Percentiles rank a stretch among this genome's conserved stretches.
Conservation (phyloP, 2,797 vertebrate species). For the Geotrypetes seraphini region DNA sequence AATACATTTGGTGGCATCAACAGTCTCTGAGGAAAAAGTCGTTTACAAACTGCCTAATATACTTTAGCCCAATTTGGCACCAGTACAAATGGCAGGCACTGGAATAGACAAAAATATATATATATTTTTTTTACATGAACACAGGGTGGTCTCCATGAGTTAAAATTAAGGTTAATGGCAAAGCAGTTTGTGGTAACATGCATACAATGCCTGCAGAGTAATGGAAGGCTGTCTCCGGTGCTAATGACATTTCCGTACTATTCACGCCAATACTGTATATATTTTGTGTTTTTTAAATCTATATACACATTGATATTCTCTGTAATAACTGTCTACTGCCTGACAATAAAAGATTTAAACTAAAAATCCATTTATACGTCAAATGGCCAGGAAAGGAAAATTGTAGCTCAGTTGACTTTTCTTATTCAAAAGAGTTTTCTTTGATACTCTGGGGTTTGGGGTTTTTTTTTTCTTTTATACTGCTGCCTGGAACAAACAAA, state of each 20-base stretch:
- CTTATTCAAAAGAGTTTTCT: too few species aligned
- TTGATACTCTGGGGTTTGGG: too few species aligned
- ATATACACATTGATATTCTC: conserved; percentile 14
- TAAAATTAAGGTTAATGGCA: conserved; percentile 17
- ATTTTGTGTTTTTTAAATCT: conserved; percentile 15
- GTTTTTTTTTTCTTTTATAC: too few species aligned
- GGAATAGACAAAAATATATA: conserved; percentile 13
- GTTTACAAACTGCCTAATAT: conserved; percentile 18
- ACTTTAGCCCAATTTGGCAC: conserved; percentile 18
- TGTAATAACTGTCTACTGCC: conserved; percentile 4
- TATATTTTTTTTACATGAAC: conserved; percentile 15
- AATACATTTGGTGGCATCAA: conserved; percentile 12
- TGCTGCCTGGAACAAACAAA: too few species aligned
- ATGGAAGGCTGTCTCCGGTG: conserved; percentile 5
- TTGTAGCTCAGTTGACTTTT: too few species aligned
- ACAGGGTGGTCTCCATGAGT: conserved; percentile 10
- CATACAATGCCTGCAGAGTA: conserved; percentile 10
- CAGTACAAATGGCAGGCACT: conserved; percentile 6
- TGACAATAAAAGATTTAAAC: too few species aligned
- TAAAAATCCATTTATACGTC: too few species aligned
- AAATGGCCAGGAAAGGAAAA: too few species aligned
- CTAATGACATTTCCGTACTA: conserved; percentile 20
- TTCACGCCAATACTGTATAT: conserved; percentile 14
- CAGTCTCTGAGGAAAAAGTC: conserved; percentile 5
- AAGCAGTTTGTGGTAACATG: conserved; percentile 15